A percentile compares a stretch with the other conserved stretches of the same genome.
phyloP scores from a whole-genome alignment of 2,888 invertebrate species.

The Heterodera filipjevi region DNA sequence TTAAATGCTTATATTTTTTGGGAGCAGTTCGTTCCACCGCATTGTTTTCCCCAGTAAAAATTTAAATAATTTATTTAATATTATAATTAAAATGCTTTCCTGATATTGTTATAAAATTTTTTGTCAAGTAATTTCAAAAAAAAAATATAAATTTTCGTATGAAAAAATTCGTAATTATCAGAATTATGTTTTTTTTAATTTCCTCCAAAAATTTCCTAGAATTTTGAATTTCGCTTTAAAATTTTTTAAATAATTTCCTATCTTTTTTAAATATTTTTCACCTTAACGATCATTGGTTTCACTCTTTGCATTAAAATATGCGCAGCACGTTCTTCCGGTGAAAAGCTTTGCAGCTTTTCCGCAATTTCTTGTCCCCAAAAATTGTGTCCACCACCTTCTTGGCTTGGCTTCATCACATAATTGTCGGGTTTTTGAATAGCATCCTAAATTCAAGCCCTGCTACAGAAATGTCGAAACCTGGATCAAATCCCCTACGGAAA shows the following conservation, averaged over 20 bases:
- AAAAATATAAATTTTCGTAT: too few relatives aligned
- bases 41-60: neutral
- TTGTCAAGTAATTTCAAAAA: too few relatives aligned
- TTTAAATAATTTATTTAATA: too few relatives aligned
- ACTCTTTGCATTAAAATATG: constrained; percentile 58
- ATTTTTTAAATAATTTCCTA: neutral
- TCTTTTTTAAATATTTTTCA: constrained; percentile 28
- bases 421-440: constrained; percentile 73
- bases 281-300: constrained; percentile 56
- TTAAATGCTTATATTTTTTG: constrained; percentile 37
- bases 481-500: too few relatives aligned
- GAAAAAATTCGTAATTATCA: too few relatives aligned
- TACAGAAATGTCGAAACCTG: too few relatives aligned
- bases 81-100: too few relatives aligned
- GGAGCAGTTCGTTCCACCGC: neutral
- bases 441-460: constrained; percentile 39
- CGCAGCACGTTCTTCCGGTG: constrained; percentile 39
- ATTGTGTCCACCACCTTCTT: constrained; percentile 94
- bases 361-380: constrained; percentile 74
- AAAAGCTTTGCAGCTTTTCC: constrained; percentile 35
- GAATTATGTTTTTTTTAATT: too few relatives aligned
- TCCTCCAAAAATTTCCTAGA: neutral
- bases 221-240: neutral
- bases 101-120: too few relatives aligned
- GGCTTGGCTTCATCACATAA: constrained; percentile 91